Conservation (phyloP, 2,888 invertebrate species). For the Leptogaster cylindrica region DNA sequence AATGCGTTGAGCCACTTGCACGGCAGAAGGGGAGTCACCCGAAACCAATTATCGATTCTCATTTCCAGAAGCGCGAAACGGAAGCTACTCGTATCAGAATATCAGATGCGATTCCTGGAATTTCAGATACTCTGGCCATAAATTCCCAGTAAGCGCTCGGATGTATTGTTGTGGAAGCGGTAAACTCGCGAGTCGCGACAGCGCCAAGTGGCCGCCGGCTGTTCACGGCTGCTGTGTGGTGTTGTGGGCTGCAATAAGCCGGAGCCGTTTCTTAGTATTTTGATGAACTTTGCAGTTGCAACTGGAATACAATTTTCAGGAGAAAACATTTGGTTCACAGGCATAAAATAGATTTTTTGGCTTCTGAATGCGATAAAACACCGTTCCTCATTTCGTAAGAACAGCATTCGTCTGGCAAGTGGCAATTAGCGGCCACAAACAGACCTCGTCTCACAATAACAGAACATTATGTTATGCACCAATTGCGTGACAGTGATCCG, state of each 20-base stretch:
- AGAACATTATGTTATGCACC: no score
- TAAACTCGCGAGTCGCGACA: no score
- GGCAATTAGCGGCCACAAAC: slow-evolving; percentile 19
- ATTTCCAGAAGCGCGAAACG: neutral
- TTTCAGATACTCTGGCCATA: slow-evolving; percentile 29
- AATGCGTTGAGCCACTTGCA: no score
- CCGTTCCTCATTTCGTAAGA: neutral
- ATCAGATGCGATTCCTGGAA: slow-evolving; percentile 32
- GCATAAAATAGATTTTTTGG: slow-evolving; percentile 15
- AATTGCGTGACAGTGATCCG: slow-evolving; percentile 15
- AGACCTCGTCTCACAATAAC: no score
- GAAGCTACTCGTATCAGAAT: no score
- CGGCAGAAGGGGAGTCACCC: no score
- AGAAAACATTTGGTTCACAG: slow-evolving; percentile 34
- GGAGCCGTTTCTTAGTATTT: slow-evolving; percentile 30
- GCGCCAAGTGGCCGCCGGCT: neutral
- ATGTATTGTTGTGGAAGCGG: slow-evolving; percentile 13
- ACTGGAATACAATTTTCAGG: slow-evolving; percentile 3
- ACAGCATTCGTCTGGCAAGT: neutral
- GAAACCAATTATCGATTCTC: neutral
- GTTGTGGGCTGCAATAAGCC: slow-evolving; percentile 27
- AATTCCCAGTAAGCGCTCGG: slow-evolving; percentile 21
- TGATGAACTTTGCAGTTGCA: slow-evolving; percentile 12
- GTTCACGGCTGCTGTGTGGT: neutral
- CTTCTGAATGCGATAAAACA: neutral